Base-by-base conservation (phyloP, 2,113 vertebrate genomes). In the Nothobranchius furzeri region DNA sequence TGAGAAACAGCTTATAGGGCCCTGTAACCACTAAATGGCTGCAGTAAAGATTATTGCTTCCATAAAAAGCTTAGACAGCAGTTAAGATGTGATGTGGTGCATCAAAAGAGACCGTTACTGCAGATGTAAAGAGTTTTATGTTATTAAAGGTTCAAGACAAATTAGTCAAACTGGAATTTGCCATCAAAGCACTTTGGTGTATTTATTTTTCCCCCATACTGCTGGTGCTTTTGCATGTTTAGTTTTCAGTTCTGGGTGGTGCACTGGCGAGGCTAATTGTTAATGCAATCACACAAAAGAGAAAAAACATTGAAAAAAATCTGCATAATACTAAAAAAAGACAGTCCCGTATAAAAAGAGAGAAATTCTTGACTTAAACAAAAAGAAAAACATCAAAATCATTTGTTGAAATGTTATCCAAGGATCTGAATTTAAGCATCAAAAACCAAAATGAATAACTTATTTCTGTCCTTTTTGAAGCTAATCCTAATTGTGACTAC, bases 11-110 rank as follows among this genome's bases (percentile, higher is more conserved):
- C 40, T 75, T 76, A 74, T 55, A 70, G 51, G 66, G 57, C 47
- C 14, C 67, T 4, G 30, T 55, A 81, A 71, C 66, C 43, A 59
- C 70, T 51, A 54, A 81, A 69, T 73, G 70, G 62, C 68, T 61
- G 70, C 70, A 59, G 58, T 65, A 59, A 69, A 82, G 70, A 77
- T 78, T 51, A 75, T 74, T 64, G 68, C 58, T 53, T 74, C 64
- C 42, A 70, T 68, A 80, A 78, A 88, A 48, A 75, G 60, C 68
- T 50, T n/a, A 59, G 55, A 60, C 20, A 25, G 45, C 71, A 60
- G 62, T 45, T 46, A 12, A 60, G 55, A 37, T 67, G 76, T 68
- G 68, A 75, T 57, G 42, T 43, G 15, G 36, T 25, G 54, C 37
- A 24, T 24, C 2, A 0, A 51, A 47, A 54, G 11, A 36, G 1